Evolutionary conservation across 1,140 invertebrate genomes (phyloP), one percentile per base, ranked within the genome.

Genomic region (Sipha flava): DNA sequence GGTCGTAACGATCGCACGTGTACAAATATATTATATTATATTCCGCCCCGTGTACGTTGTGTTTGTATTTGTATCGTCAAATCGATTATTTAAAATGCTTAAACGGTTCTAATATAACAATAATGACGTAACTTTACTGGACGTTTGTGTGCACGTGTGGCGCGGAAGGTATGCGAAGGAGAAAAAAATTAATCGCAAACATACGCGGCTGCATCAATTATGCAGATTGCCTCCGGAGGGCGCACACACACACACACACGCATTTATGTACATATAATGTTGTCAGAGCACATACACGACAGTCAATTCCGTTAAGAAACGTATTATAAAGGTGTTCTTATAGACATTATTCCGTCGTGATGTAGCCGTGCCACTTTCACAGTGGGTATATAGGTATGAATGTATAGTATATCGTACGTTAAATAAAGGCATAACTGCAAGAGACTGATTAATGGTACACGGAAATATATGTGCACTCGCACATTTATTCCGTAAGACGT

Each of bases 301-400:
- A 37, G 40, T 45, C 21, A 29, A 70, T 45, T 70, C 43, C 23
- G 40, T 45, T 12, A 43, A n/a, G 66, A 70, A 47, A 70, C 37
- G 26, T 21, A n/a, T n/a, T 37, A 12, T 21, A 40, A 10, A 64
- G 16, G 66, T 45, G 66, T 45, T 70, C 40, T 29, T 29, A 47
- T 47, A 47, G 34, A 70, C 43, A 77, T 40, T 75, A 77, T 54
- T 59, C 29, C 40, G 73, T 77, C 73, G 73, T 77, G 73, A 77
- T 57, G 73, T 57, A 59, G 73, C n/a, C 49, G 73, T 77, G 73
- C 73, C 52, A 77, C 73, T 77, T 77, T 77, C 73, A 43, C 37
- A 26, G 31, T 52, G 4, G 21, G n/a, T 12, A 34, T 31, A 34
- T 68, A 43, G 21, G 62, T 52, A 64, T 6, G n/a, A n/a, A n/a